Percentiles rank a stretch among this genome's conserved stretches.
phyloP scores from a whole-genome alignment of 1,140 invertebrate genomes.

The Halyomorpha halys region DNA sequence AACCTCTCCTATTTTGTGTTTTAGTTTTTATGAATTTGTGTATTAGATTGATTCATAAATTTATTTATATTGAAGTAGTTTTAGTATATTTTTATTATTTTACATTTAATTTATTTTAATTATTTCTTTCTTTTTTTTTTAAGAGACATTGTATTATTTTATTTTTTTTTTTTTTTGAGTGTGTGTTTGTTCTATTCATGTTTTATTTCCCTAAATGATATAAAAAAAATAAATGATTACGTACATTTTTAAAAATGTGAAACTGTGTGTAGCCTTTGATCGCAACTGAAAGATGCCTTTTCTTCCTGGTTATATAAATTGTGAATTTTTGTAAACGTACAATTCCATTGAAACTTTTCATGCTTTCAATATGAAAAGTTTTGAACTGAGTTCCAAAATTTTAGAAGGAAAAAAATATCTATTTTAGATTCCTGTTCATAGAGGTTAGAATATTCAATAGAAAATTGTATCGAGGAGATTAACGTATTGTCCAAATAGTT shows the following conservation, averaged over 20 bases:
- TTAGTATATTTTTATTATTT: too few species aligned
- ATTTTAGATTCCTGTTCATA: background rate
- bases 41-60: too few species aligned
- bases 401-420: background rate
- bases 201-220: background rate
- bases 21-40: too few species aligned
- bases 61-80: too few species aligned
- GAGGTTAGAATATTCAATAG: background rate
- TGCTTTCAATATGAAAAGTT: background rate
- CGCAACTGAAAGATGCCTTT: constrained; percentile 1
- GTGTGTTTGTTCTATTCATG: background rate
- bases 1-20: too few species aligned
- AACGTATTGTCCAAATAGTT: background rate
- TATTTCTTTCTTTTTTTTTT: too few species aligned
- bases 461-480: too few species aligned
- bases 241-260: too few species aligned
- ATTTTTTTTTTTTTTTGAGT: too few species aligned
- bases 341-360: constrained; percentile 1
- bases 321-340: background rate
- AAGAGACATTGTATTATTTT: too few species aligned
- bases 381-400: constrained; percentile 7
- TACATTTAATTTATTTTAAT: too few species aligned
- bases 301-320: background rate
- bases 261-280: too few species aligned
- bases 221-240: background rate